Evolutionary conservation across 2,113 vertebrate genomes (phyloP), one percentile per base, ranked within the genome.

Genomic region (Greenwoodochromis staneri): DNA sequence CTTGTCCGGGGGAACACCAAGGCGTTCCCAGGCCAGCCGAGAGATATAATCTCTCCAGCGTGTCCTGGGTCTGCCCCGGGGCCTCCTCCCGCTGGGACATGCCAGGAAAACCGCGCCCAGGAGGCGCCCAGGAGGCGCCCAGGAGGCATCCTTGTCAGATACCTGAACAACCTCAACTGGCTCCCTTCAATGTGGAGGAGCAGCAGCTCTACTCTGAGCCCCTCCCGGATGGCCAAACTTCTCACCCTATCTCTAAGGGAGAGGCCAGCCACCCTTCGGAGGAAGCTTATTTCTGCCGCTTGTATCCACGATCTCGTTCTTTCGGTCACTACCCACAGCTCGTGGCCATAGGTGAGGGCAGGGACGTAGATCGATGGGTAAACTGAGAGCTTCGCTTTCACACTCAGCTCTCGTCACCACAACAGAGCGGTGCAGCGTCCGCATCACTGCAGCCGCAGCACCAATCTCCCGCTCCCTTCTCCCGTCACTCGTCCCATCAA

Each of bases 81-180:
- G 1, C 54, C 6, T 54, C 53, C 53, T 54, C 53, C 53, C 0
- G 0, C 11, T 7, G 53, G 21, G 53, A 55, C 11, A 24, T 55
- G 9, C 5, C 51, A 0, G 5, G 51, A 54, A 11, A 0, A 54
- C n/a, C 5, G 0, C 21, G 21, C 21, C 21, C 21, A 21, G 21
- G 21, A 21, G 21, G 21, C 21, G 21, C 21, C 21, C 21, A 21
- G 21, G 21, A 21, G 21, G 21, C 21, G 21, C 17, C 16, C 8
- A 49, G 45, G 47, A 49, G 51, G 51, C 9, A 21, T 54, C n/a
- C 9, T 21, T 11, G 9, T 1, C 51, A 54, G 51, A 21, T 21
- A 0, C 9, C 51, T 0, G 12, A 57, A 57, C 54, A 0, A 14
- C 54, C 7, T 57, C 24, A 14, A 0, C 24, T 27, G 3, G 2